Percentiles rank a stretch among this genome's conserved stretches.
phyloP scores from a whole-genome alignment of 2,797 vertebrate genomes.

The Phalloptychus januarius region DNA sequence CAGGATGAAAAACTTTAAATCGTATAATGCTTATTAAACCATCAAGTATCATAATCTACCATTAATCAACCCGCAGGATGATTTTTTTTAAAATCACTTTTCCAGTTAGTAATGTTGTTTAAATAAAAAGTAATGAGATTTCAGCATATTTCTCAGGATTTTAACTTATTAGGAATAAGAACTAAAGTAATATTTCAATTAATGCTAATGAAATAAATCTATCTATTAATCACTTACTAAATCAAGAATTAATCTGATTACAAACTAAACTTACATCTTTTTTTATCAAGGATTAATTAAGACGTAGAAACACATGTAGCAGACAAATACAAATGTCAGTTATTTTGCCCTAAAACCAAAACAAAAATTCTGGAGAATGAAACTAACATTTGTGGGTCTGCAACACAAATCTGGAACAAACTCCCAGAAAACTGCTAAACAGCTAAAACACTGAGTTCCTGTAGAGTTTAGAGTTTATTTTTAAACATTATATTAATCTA shows the following conservation, averaged over 20 bases:
- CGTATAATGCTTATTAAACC: background rate
- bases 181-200: background rate
- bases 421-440: no score
- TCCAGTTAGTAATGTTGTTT: background rate
- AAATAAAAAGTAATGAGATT: background rate
- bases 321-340: background rate
- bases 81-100: background rate
- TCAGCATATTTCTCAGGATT: background rate
- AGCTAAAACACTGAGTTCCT: no score
- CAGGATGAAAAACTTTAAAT: background rate
- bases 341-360: background rate
- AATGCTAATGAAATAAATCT: background rate
- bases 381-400: no score
- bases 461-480: no score
- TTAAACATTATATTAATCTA: no score
- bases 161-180: background rate
- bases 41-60: background rate
- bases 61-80: background rate
- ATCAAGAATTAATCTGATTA: background rate
- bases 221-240: background rate
- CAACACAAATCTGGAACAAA: background rate
- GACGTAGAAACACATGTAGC: background rate
- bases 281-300: background rate
- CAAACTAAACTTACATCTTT: background rate
- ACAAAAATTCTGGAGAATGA: no score